Percentiles rank a stretch among this genome's conserved stretches.
Evolutionary conservation across 2,113 vertebrate genomes (phyloP).

Genomic region (Scomber scombrus): DNA sequence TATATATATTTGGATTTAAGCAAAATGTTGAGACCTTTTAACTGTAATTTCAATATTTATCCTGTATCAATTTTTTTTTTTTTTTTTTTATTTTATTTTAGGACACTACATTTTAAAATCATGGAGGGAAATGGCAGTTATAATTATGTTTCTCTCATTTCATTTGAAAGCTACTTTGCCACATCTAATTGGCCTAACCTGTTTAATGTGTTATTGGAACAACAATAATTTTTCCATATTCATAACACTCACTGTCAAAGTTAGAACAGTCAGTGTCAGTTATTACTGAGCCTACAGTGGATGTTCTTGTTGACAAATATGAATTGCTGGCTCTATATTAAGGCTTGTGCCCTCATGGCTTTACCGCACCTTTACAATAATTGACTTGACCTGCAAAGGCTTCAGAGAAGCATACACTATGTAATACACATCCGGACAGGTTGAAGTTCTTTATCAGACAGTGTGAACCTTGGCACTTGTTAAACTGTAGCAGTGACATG

Average conservation of each 20-base stretch:
- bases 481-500: background rate
- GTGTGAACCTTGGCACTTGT: background rate
- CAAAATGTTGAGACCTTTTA: background rate
- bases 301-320: slow-evolving; percentile 4
- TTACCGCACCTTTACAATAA: background rate
- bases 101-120: background rate
- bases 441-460: background rate
- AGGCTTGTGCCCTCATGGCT: background rate
- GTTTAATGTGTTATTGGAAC: slow-evolving; percentile 12
- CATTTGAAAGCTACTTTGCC: background rate
- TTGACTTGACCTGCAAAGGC: background rate
- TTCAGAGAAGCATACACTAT: background rate
- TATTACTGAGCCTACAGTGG: slow-evolving; percentile 18
- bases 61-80: background rate
- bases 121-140: background rate
- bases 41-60: background rate
- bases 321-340: background rate
- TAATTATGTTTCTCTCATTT: slow-evolving; percentile 1
- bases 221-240: slow-evolving; percentile 8
- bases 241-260: slow-evolving; percentile 8
- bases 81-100: background rate
- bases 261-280: slow-evolving; percentile 26
- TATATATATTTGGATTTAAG: background rate
- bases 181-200: background rate
- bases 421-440: background rate